These are phyloP conservation scores for Streptopelia turtur DNA, from an alignment of 2,797 vertebrate species.

Conservation along the genomic window DNA sequence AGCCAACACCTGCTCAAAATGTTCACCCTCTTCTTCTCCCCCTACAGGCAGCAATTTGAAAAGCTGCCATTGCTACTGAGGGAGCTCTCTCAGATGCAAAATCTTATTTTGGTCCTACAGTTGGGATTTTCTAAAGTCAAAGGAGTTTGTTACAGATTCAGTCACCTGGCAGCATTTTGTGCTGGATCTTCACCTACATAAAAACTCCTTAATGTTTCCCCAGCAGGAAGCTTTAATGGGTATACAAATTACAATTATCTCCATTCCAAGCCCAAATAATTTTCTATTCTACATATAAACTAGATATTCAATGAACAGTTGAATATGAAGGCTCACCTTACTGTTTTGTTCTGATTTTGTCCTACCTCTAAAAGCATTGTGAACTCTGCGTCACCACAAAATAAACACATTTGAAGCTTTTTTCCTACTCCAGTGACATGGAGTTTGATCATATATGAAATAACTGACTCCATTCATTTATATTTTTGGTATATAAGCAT, in stretches of 20 bases:
- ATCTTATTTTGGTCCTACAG: background rate
- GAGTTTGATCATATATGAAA: background rate
- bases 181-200: background rate
- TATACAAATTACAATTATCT: background rate
- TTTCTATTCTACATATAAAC: background rate
- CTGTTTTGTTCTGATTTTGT: background rate
- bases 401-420: background rate
- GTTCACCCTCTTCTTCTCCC: background rate
- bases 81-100: background rate
- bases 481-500: background rate
- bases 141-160: background rate
- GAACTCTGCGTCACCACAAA: background rate
- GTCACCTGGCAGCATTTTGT: background rate
- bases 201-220: background rate
- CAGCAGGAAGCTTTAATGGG: background rate
- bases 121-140: background rate
- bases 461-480: background rate
- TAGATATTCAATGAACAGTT: background rate
- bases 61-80: background rate
- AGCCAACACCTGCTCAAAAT: background rate
- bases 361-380: background rate
- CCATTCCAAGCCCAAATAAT: background rate
- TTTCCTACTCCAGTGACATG: background rate
- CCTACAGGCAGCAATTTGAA: background rate
- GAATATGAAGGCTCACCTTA: background rate